These are phyloP conservation scores for Myotis yumanensis DNA, from an alignment of 2,113 vertebrate species.

Conservation along the genomic window DNA sequence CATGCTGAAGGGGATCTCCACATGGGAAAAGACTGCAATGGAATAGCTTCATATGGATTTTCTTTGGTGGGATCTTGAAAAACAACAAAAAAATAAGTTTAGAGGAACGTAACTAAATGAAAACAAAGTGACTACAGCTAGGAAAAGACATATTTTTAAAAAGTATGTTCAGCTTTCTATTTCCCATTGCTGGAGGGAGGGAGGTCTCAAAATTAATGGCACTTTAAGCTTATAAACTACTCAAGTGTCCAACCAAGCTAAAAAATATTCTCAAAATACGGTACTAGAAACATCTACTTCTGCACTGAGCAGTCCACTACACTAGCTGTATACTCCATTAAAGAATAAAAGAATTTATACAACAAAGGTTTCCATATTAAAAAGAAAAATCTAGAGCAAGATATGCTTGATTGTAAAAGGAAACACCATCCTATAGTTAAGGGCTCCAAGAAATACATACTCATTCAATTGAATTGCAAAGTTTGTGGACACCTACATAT, in stretches of 20 bases:
- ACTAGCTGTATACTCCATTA: not conserved
- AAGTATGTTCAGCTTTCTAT: not conserved
- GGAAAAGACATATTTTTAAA: not conserved
- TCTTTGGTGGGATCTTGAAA: slow-evolving; percentile 87
- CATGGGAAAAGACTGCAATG: slow-evolving; percentile 86
- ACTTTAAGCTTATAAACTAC: not conserved
- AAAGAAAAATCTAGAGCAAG: slow-evolving; percentile 48
- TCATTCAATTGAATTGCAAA: slow-evolving; percentile 51
- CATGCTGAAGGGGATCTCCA: slow-evolving; percentile 87
- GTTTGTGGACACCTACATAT: slow-evolving; percentile 88
- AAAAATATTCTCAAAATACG: slow-evolving; percentile 41
- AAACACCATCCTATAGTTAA: slow-evolving; percentile 25
- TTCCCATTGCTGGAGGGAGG: not conserved
- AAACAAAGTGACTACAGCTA: not conserved
- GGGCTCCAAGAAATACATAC: not conserved
- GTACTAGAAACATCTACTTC: slow-evolving; percentile 13
- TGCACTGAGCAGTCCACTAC: slow-evolving; percentile 6
- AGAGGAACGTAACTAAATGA: not conserved
- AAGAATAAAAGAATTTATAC: slow-evolving; percentile 1
- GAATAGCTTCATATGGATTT: slow-evolving; percentile 92
- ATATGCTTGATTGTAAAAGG: slow-evolving; percentile 35
- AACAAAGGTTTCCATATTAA: not conserved
- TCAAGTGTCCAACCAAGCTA: not conserved
- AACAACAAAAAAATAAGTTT: not conserved
- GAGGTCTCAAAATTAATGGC: slow-evolving; percentile 2